These are phyloP conservation scores for Bombus fervidus DNA, from an alignment of 1,140 invertebrate genomes.

Conservation along the genomic window DNA sequence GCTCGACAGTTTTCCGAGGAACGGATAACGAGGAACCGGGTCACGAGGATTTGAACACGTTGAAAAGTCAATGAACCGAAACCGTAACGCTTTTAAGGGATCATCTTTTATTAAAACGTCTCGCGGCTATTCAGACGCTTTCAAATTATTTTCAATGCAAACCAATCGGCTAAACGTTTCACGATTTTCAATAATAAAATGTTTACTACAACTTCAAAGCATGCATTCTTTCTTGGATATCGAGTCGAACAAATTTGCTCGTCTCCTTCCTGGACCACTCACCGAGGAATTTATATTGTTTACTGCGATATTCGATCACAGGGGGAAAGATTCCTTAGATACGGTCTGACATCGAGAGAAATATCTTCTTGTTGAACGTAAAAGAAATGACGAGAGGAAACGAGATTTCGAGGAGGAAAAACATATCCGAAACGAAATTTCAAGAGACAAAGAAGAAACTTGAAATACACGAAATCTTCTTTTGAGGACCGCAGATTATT, in stretches of 20 bases:
- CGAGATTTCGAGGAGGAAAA: background rate
- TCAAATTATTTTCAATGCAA: background rate
- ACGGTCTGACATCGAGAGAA: background rate
- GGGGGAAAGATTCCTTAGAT: background rate
- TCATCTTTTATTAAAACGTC: conserved; percentile 49
- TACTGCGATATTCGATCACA: background rate
- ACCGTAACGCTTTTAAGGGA: conserved; percentile 42
- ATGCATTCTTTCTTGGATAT: background rate
- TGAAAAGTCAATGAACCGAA: conserved; percentile 50
- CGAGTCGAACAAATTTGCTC: background rate
- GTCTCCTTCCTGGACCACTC: background rate
- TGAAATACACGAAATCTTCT: background rate
- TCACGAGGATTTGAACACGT: conserved; percentile 32
- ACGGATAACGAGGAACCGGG: conserved; percentile 29
- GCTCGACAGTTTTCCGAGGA: background rate
- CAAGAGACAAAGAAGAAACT: background rate
- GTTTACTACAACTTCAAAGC: background rate
- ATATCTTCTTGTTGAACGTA: background rate
- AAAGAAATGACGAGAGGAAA: background rate
- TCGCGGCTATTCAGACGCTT: conserved; percentile 6
- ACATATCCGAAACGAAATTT: background rate
- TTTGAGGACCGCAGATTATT: background rate
- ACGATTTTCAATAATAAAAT: background rate
- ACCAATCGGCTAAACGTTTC: background rate
- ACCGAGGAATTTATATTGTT: conserved; percentile 6